A percentile compares a stretch with the other conserved stretches of the same genome.
Evolutionary conservation across 2,113 vertebrate genomes (phyloP).

Genomic region (Myocastor coypus): DNA sequence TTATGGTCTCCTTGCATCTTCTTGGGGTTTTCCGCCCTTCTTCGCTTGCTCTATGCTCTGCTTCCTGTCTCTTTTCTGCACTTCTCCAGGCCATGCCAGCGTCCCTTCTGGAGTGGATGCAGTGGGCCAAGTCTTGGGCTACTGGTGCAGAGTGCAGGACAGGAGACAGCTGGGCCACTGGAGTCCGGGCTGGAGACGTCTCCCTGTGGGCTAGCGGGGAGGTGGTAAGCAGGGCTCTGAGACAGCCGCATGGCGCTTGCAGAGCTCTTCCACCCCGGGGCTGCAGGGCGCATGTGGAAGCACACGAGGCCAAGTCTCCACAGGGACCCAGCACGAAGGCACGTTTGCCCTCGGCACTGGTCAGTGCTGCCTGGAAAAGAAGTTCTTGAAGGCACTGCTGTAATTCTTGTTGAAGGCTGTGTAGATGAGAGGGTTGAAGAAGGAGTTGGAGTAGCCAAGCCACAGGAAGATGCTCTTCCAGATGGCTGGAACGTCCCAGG

Average conservation of each 20-base stretch:
- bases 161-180: fast-evolving
- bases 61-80: background rate
- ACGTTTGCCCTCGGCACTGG: fast-evolving
- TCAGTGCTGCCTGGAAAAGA: conserved; percentile 94
- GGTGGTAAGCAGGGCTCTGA: background rate
- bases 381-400: conserved; percentile 95
- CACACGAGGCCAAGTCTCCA: background rate
- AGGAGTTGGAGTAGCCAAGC: conserved; percentile 99
- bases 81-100: background rate
- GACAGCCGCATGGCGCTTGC: background rate
- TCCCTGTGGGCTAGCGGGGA: fast-evolving
- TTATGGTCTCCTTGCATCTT: background rate
- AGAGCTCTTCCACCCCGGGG: background rate
- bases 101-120: background rate
- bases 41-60: fast-evolving
- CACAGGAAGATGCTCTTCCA: conserved; percentile 99
- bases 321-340: background rate
- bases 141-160: background rate
- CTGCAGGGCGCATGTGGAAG: background rate
- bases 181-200: background rate
- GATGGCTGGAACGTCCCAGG: conserved; percentile 93
- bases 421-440: conserved; percentile 98
- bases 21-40: background rate
- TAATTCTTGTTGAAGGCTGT: conserved; percentile 99
- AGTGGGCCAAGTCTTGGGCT: background rate